These are phyloP conservation scores for Euphonia xanthogaster DNA, from an alignment of 2,797 vertebrate genomes.

Conservation along the genomic window DNA sequence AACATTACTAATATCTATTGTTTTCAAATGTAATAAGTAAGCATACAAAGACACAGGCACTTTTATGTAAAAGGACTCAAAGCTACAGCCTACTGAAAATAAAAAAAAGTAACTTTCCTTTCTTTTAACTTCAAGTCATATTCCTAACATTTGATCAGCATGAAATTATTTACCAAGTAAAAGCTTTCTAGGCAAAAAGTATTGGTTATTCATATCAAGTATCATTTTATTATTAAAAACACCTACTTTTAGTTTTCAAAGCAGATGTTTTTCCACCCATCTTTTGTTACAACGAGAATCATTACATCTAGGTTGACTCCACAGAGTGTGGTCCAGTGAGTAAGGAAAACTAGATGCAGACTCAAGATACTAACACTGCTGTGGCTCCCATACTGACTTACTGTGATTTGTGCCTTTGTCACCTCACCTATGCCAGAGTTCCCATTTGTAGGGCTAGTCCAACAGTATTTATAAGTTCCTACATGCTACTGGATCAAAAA, in stretches of 20 bases:
- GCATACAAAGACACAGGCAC: not conserved
- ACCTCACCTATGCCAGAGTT: not conserved
- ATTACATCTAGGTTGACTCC: not conserved
- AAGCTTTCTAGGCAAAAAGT: not conserved
- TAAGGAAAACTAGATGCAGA: not conserved
- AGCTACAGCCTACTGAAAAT: not conserved
- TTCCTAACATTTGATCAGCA: not conserved
- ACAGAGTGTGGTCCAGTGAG: not conserved
- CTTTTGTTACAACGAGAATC: not conserved
- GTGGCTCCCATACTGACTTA: accelerated
- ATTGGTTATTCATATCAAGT: not conserved
- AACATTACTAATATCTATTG: not conserved
- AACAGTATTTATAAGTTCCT: not conserved
- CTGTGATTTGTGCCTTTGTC: not conserved
- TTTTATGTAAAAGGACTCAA: not conserved
- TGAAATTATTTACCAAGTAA: not conserved
- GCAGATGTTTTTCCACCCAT: not conserved
- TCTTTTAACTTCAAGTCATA: not conserved
- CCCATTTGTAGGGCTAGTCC: not conserved
- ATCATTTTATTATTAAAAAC: not conserved
- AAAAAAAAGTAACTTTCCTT: not conserved
- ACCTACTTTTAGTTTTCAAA: not conserved
- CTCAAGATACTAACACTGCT: not conserved
- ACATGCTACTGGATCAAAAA: not conserved
- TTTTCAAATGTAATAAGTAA: not conserved